Evolutionary conservation across 2,113 vertebrate species (phyloP), one percentile per base, ranked within the genome.

Genomic region (Aplodontia rufa): DNA sequence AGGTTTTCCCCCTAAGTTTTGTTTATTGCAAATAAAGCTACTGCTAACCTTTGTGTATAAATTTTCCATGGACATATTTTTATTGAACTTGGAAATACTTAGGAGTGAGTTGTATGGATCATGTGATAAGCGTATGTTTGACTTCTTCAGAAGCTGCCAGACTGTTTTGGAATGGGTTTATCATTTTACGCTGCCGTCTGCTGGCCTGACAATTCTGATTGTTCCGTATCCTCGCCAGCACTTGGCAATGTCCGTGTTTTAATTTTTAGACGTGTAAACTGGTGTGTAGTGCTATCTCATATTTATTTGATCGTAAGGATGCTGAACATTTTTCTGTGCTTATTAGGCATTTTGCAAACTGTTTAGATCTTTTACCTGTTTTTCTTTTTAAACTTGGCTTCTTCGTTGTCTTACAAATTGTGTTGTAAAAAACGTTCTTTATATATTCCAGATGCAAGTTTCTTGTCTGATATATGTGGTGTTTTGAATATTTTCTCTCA

Each of bases 41-140:
- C 19, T 64, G 19, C 45, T 97, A 87, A 82, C 45, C 37, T 64
- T 58, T 80, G 13, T 74, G 6, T 79, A 8, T 42, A 75, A 74
- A 12, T 87, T 71, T 89, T 68, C 19, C 72, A 35, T 75, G 58
- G 24, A 35, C n/a, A 6, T 47, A 45, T 37, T 82, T 95, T 93
- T 79, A 53, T 90, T 91, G 90, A 94, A 79, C 62, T 78, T 87
- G n/a, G 55, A 74, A 64, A 76, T 91, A 91, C 12, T 91, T 87
- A 83, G n/a, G 49, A 83, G 10, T 62, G 42, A 90, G 51, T 86
- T 86, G 14, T 76, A 35, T 51, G 17, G 86, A 64, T 93, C 60
- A 16, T 37, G 30, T 37, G 45, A 42, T 75, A 45, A 64, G 5
- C n/a, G 64, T 80, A 20, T 74, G 28, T 91, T 87, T 90, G 82